Percentiles rank a stretch among this genome's conserved stretches.
These are phyloP conservation scores for Alligator mississippiensis DNA, from an alignment of 2,113 vertebrate genomes.

Conservation along the genomic window DNA sequence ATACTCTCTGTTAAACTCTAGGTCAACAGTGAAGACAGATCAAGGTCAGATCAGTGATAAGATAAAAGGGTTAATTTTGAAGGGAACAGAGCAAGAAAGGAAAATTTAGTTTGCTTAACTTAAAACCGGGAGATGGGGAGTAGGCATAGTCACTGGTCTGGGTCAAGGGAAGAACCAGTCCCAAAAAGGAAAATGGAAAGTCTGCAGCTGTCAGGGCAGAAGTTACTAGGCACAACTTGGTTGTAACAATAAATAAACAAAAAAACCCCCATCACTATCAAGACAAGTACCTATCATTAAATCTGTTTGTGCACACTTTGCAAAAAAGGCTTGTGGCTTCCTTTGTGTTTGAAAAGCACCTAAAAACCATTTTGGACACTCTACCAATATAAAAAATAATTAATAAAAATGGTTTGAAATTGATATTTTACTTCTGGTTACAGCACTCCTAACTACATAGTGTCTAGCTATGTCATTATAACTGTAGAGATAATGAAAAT, in stretches of 20 bases:
- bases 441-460: background rate
- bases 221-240: background rate
- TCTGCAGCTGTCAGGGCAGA: background rate
- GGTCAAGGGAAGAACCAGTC: background rate
- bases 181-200: background rate
- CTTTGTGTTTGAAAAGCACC: background rate
- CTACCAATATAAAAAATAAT: fast-evolving
- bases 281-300: no score
- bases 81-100: background rate
- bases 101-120: background rate
- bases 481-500: background rate
- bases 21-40: background rate
- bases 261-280: no score
- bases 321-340: fast-evolving
- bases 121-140: background rate
- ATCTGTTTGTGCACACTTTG: no score
- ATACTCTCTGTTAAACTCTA: fast-evolving
- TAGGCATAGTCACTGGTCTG: background rate
- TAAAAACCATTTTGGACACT: background rate
- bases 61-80: background rate
- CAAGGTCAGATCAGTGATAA: background rate
- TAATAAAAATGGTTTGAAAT: fast-evolving
- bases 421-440: background rate
- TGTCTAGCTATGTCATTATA: background rate
- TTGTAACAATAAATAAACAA: no score